phyloP scores from a whole-genome alignment of 2,797 vertebrate species.

The Coregonus ussuriensis region DNA sequence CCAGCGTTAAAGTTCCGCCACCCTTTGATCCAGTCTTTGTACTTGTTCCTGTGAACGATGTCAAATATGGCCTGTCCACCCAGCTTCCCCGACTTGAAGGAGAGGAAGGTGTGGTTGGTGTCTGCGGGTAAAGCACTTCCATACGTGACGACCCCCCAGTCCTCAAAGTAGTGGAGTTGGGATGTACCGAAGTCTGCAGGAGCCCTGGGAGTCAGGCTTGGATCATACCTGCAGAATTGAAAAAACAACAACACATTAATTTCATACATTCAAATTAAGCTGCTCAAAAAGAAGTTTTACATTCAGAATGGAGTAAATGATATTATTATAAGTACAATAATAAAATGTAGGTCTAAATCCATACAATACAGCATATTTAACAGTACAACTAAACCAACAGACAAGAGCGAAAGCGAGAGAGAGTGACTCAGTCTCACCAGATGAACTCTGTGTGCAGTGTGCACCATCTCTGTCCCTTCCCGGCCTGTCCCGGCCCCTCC shows the following conservation, averaged over 20 bases:
- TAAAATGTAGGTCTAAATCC: neutral
- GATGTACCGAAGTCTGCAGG: constrained; percentile 88
- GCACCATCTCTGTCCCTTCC: constrained; percentile 96
- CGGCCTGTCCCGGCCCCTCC: constrained; percentile 89
- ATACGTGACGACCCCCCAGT: constrained; percentile 98
- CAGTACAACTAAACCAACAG: neutral
- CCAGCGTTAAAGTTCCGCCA: constrained; percentile 98
- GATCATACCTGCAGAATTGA: constrained; percentile 85
- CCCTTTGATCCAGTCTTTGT: constrained; percentile 94
- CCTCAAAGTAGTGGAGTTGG: constrained; percentile 90
- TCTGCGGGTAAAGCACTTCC: constrained; percentile 86
- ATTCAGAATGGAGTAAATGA: neutral
- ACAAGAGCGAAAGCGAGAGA: neutral
- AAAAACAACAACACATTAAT: neutral
- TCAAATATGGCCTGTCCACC: constrained; percentile 96
- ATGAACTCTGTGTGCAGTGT: constrained; percentile 98
- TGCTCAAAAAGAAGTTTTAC: neutral
- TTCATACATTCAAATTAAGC: neutral
- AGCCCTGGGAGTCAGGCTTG: constrained; percentile 80
- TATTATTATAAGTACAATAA: neutral
- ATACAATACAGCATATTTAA: neutral
- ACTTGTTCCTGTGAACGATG: constrained; percentile 93
- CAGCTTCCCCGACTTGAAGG: constrained; percentile 97
- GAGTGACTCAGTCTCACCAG: constrained; percentile 86
- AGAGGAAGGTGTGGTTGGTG: constrained; percentile 89